Base-by-base conservation (phyloP, 2,888 invertebrate genomes). In the Leptinotarsa tumamoca region DNA sequence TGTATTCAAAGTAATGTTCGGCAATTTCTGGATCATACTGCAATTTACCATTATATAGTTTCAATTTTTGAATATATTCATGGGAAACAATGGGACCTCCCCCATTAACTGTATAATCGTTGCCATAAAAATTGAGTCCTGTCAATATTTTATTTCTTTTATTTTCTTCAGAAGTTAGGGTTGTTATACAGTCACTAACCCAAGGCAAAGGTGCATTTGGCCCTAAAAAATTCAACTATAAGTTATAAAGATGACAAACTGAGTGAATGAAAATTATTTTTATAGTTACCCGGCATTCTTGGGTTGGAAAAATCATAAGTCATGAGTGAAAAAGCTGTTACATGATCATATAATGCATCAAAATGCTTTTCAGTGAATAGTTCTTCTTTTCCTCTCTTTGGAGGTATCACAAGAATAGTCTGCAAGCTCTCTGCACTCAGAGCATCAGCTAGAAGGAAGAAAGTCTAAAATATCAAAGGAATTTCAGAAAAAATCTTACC, bases 71-170 rank as follows among this genome's bases (percentile, higher is more conserved):
- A 70, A 97, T 89, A 86, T 94, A 97, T 85, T 95, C 94, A 5
- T 91, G 90, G 3, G 94, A 95, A 15, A 97, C 89, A 75, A 98
- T 94, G 0, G 97, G 93, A 0, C 94, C 94, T 4, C 96, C 97
- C 3, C 95, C 95, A 82, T 93, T 93, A 0, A 93, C 91, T 0
- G 94, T 94, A 83, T 95, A 98, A 80, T 95, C 95, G 86, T 96
- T 95, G 2, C 98, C 98, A 88, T 98, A 98, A 89, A 98, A 97
- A 87, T 98, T 98, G 7, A 98, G 87, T 0, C 98, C 98, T 80
- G 97, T 89, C 17, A 98, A 90, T 77, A 98, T 94, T 89, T 98
- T 96, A 4, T 90, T 88, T 63, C 95, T 90, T 83, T 93, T 93
- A 4, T 90, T 88, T 67, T 90, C 87, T 74, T 90, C 89, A 5